phyloP scores from a whole-genome alignment of 2,888 invertebrate genomes.

The Dione juno region DNA sequence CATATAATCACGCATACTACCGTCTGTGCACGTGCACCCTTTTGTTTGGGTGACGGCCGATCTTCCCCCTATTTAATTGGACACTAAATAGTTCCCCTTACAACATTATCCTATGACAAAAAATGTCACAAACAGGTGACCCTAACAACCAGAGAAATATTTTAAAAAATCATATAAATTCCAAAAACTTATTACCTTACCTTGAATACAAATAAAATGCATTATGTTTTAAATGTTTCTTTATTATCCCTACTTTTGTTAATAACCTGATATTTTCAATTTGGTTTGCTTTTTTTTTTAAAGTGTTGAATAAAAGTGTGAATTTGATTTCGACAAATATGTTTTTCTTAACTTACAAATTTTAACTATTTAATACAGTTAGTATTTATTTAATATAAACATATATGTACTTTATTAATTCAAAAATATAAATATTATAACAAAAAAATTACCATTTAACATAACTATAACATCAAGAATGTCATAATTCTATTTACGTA shows the following conservation, averaged over 20 bases:
- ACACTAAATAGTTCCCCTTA: constrained; percentile 26
- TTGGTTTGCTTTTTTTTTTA: too few relatives aligned
- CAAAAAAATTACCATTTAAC: neutral
- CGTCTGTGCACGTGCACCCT: constrained; percentile 33
- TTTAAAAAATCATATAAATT: neutral
- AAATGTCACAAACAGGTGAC: constrained; percentile 24
- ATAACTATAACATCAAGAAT: constrained; percentile 21
- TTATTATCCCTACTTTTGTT: too few relatives aligned
- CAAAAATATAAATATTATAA: neutral
- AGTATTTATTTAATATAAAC: too few relatives aligned
- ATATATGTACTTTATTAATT: too few relatives aligned
- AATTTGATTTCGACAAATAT: too few relatives aligned
- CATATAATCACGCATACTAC: constrained; percentile 11
- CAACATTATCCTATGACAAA: constrained; percentile 19
- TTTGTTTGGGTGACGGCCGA: constrained; percentile 17
- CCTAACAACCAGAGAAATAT: constrained; percentile 1
- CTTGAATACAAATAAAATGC: too few relatives aligned
- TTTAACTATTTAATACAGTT: too few relatives aligned
- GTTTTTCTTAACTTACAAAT: too few relatives aligned
- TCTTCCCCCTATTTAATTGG: constrained; percentile 29
- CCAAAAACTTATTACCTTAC: neutral
- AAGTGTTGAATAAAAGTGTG: too few relatives aligned
- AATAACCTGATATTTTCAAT: too few relatives aligned
- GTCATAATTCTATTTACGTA: constrained; percentile 35
- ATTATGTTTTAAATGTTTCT: neutral